Percentiles rank a stretch among this genome's conserved stretches.
Evolutionary conservation across 2,113 vertebrate genomes (phyloP).

Genomic region (Etia nguti): DNA sequence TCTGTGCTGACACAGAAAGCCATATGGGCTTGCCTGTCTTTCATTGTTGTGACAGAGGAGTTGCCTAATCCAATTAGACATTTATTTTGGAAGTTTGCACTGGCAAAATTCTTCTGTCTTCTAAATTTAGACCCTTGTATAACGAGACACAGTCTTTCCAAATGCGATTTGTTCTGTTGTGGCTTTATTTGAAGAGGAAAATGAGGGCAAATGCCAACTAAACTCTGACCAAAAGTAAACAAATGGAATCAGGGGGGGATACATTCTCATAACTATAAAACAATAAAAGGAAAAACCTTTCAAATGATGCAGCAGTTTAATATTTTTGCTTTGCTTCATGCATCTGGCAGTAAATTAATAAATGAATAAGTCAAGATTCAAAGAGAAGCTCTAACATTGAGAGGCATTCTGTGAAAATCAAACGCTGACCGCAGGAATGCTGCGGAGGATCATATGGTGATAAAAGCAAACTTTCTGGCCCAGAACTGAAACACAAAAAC

Average conservation of each 20-base stretch:
- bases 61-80: background rate
- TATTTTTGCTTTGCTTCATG: background rate
- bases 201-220: background rate
- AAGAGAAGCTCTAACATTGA: background rate
- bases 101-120: background rate
- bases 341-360: background rate
- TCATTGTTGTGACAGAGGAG: background rate
- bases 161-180: background rate
- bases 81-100: background rate
- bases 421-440: background rate
- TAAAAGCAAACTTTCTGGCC: slow-evolving; percentile 29
- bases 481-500: slow-evolving; percentile 1
- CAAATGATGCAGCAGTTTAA: background rate
- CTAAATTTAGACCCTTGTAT: slow-evolving; percentile 19
- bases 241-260: background rate
- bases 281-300: background rate
- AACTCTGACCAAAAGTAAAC: background rate
- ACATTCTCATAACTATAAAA: background rate
- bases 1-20: background rate
- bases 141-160: background rate
- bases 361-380: background rate
- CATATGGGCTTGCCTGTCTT: background rate
- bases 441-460: slow-evolving; percentile 1
- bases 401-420: background rate
- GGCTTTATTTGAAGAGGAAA: background rate